Conservation (phyloP, 2,113 vertebrate species). For the Lophotis ruficrista region DNA sequence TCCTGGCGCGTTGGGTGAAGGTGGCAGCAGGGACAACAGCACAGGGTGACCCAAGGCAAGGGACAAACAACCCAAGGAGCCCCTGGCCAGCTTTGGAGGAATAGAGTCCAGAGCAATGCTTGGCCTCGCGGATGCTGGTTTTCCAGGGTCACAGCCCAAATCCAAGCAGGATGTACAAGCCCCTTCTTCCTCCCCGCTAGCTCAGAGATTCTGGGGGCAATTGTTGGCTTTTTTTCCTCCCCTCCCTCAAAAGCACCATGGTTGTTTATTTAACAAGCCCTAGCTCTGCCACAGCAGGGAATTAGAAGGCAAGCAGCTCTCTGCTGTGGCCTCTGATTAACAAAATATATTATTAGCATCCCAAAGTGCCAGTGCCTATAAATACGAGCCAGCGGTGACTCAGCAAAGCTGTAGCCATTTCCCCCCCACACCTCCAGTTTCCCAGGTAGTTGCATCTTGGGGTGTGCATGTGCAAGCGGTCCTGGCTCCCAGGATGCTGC, state of each 20-base stretch:
- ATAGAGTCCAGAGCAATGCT: not conserved
- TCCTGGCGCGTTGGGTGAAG: not conserved
- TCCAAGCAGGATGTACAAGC: not conserved
- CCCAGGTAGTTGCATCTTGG: conserved; percentile 52
- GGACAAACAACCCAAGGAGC: not conserved
- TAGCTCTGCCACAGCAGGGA: not conserved
- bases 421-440: not conserved
- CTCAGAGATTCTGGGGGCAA: rapidly evolving
- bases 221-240: too few species aligned
- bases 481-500: conserved; percentile 52
- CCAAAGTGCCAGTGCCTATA: conserved; percentile 63
- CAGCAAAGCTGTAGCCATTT: conserved; percentile 68
- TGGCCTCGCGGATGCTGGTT: rapidly evolving
- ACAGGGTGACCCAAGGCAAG: rapidly evolving
- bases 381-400: conserved; percentile 67
- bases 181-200: not conserved
- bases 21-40: not conserved
- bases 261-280: conserved; percentile 30
- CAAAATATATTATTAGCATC: conserved; percentile 60
- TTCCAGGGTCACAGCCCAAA: not conserved
- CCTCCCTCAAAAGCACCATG: not conserved
- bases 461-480: conserved; percentile 10
- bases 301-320: conserved; percentile 52
- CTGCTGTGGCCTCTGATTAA: conserved; percentile 57
- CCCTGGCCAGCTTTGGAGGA: not conserved